Base-by-base conservation (phyloP, 2,888 invertebrate genomes). In the Drosophila leonis region DNA sequence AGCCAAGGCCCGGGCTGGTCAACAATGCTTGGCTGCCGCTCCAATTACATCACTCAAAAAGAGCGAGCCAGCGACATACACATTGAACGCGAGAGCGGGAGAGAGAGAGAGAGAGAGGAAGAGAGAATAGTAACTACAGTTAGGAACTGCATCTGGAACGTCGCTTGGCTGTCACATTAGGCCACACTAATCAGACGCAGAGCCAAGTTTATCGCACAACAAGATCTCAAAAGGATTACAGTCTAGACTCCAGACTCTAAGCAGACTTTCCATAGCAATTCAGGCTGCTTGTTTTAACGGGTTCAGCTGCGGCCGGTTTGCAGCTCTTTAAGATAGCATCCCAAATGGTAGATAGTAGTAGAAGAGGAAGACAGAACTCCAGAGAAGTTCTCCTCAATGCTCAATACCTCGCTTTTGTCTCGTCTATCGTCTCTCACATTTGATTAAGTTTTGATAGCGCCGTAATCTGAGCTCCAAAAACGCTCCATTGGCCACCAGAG, bases 131-230 rank as follows among this genome's bases (percentile, higher is more conserved):
- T 54, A 42, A 56, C 72, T 69, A 83, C 79, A 80, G 79, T 80
- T 80, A 81, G 78, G 57, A 59, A 37, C 15, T 33, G 42, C 75
- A 74, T 65, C 69, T 75, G 78, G 65, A 65, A 85, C 81, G 83
- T 73, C 88, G 83, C 83, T 88, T 73, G 83, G 48, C 88, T 88
- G 88, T 88, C 88, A 83, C 85, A 83, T 83, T 83, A 88, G 88
- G 83, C 85, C 73, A 68, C 64, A 77, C 70, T 84, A 88, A 84
- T 84, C 84, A 86, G 86, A 86, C 83, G 69, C 72, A 72, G 64
- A 83, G 69, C 78, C 86, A 71, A 88, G 80, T 83, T 88, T 84
- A 84, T 84, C 84, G 63, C 83, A 44, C 76, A 76, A 80, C 88
- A 76, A 86, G 84, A 84, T 84, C 84, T 84, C 33, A 64, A 74